A percentile compares a stretch with the other conserved stretches of the same genome.
Conservation (phyloP, 2,888 invertebrate species). For the Sialis fuliginosa region DNA sequence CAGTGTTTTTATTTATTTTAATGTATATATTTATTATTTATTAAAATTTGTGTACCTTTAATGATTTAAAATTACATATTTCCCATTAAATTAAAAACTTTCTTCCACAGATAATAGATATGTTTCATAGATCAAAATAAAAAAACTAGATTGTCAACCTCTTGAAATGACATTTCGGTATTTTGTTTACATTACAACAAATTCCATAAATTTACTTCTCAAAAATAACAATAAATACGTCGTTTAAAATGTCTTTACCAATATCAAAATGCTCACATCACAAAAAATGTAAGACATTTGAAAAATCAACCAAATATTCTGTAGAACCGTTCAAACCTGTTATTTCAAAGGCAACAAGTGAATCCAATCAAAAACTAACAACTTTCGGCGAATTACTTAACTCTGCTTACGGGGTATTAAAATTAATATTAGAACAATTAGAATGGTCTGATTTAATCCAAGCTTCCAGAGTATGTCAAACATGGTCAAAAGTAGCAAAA, state of each 20-base stretch:
- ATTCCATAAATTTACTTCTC: no score
- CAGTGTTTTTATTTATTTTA: no score
- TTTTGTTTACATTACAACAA: no score
- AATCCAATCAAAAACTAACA: neutral
- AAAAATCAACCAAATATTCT: neutral
- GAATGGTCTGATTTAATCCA: conserved; percentile 3
- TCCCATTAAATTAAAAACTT: no score
- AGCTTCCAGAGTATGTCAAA: neutral
- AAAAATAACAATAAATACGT: no score
- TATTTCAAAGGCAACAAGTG: neutral
- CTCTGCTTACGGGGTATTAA: conserved; percentile 2
- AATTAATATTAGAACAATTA: conserved; percentile 2
- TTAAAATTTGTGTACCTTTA: no score
- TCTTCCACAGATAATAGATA: no score
- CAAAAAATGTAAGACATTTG: neutral
- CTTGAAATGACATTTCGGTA: no score
- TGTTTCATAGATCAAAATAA: no score
- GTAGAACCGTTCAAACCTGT: neutral
- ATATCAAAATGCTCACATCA: neutral
- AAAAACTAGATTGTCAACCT: no score
- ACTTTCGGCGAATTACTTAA: conserved; percentile 1
- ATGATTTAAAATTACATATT: no score
- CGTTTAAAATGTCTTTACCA: neutral
- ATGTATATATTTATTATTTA: no score
- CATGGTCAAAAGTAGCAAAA: neutral